Base-by-base conservation (phyloP, 2,113 vertebrate species). In the Gallinago jamesoni region DNA sequence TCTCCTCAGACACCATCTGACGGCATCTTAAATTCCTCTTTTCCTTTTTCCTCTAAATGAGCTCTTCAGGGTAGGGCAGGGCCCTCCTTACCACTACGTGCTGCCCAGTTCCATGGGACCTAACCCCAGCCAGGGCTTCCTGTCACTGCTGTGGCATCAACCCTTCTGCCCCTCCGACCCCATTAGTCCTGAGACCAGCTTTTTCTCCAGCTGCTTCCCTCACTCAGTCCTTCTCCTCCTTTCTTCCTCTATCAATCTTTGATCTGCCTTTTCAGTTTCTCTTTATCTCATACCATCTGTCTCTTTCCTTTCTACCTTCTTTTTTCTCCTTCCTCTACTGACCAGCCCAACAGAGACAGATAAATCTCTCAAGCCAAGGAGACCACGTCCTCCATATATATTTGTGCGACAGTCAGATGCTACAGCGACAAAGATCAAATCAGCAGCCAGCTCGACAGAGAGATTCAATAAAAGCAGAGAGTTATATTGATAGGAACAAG, bases 331-430 rank as follows among this genome's bases (percentile, higher is more conserved):
- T 78, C 64, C 80, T 87, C 56, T 73, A 50, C 84, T 96, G 95
- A 87, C 96, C 95, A 94, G 89, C 70, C 77, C 96, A 94, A 82
- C 37, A 80, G 86, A 93, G 91, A 93, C 77, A 92, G 45, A 94
- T 87, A 92, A 94, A 91, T 95, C 92, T 87, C 74, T 76, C 84
- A 25, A 93, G 74, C 80, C 96, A 96, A 96, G 96, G 86, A 93
- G 92, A 90, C 69, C 84, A 84, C 3, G 47, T 96, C 86, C 90
- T 93, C 92, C 90, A 68, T 84, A 72, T 59, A 77, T 72, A 93
- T 92, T 66, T 62, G 60, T 84, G 83, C 5, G 30, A 80, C 88
- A 78, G 62, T 66, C 93, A 93, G 72, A 90, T 57, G 80, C 88
- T 89, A 28, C 45, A 30, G 90, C 0, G 2, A 93, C 86, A 96